These are phyloP conservation scores for Lacerta viridis DNA, from an alignment of 2,797 vertebrate species.

Conservation along the genomic window DNA sequence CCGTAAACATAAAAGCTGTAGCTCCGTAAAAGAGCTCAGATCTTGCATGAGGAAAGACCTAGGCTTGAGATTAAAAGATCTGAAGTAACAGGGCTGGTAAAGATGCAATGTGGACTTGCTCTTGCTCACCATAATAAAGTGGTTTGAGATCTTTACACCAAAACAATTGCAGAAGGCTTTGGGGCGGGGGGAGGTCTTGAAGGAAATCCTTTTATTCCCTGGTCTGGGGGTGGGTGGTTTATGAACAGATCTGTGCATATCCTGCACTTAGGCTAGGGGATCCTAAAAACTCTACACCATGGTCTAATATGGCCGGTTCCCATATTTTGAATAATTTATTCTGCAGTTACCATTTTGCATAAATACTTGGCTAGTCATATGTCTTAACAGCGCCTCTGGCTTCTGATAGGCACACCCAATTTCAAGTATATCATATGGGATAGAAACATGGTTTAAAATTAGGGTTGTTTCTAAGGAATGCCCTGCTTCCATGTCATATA, in stretches of 20 bases:
- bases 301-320: neutral
- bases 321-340: slow-evolving; percentile 11
- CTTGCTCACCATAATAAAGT: neutral
- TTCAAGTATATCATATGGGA: too few relatives aligned
- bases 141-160: neutral
- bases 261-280: too few relatives aligned
- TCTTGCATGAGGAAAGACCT: neutral
- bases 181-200: too few relatives aligned
- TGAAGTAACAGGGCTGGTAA: neutral
- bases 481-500: too few relatives aligned
- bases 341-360: neutral
- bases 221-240: too few relatives aligned
- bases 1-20: neutral
- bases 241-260: too few relatives aligned
- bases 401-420: too few relatives aligned
- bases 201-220: neutral
- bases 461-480: too few relatives aligned
- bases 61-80: neutral
- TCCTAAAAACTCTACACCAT: neutral
- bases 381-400: too few relatives aligned
- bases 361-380: neutral
- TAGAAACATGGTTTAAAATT: too few relatives aligned
- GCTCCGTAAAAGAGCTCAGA: neutral
- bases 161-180: neutral
- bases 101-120: neutral